Evolutionary conservation across 1,140 invertebrate species (phyloP), one percentile per base, ranked within the genome.

Genomic region (Chlorops oryzae): DNA sequence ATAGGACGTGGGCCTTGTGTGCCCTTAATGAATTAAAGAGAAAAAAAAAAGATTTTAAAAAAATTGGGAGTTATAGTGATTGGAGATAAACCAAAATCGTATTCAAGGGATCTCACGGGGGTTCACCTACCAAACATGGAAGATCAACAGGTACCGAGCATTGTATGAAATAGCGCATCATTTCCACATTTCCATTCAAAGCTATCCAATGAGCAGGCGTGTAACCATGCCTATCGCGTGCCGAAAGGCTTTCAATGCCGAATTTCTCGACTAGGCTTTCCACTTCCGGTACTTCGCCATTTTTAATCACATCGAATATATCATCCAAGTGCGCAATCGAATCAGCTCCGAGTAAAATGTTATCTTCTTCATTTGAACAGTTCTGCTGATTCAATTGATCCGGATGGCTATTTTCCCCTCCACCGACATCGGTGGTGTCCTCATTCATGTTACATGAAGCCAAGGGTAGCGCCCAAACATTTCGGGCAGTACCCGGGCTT

Each of bases 161-260:
- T 61, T 92, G 89, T 12, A 93, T 83, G 38, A 95, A 78, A 61
- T 88, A 90, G 10, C 87, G 77, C 85, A 88, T 88, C 37, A 89
- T 81, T 67, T 88, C 84, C 12, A 87, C 82, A 59, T 87, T 87
- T 13, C 91, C 90, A 63, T 92, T 89, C 7, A 93, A 73, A 21
- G 90, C 89, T 10, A 88, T 88, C 91, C 90, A 94, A 70, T 94
- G 91, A 10, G 89, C 89, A 3, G 89, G 88, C 1, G 90, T 93
- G 66, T 94, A 92, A 15, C 90, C 91, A 77, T 92, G 91, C 62
- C 91, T 86, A 71, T 94, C 90, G 24, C 90, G 77, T 1, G 84
- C 82, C 41, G 81, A 81, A 21, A 90, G 65, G 41, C 84, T 79
- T 71, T 82, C 84, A 5, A 81, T 74, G 0, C 86, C 86, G 5